Base-by-base conservation (phyloP, 2,888 invertebrate species). In the Cataglyphis albicans region DNA sequence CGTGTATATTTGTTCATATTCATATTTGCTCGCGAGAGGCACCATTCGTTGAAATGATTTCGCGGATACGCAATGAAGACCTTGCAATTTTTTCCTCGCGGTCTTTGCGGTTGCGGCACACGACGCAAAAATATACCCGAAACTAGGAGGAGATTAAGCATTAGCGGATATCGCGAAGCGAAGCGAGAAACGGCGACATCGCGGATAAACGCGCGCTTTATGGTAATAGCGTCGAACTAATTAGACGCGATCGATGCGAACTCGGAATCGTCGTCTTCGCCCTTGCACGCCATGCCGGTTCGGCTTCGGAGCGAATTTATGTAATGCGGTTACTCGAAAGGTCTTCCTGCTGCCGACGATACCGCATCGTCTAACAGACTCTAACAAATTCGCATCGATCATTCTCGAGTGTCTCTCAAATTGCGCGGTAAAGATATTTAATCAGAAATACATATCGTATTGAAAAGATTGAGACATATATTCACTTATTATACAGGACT, bases 1-100 rank as follows among this genome's bases (percentile, higher is more conserved):
- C 10, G 9, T 41, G 12, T 38, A 7, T 72, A 63, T 65, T 75
- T 64, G 41, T 12, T 29, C 38, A 15, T 52, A n/a, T 48, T 1
- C 25, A 25, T 25, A 25, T 25, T 25, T 25, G 25, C 25, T 25
- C 61, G 41, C 57, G 44, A 55, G 35, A 41, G 21, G 15, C 82
- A 65, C 82, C 86, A 84, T 89, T 88, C 85, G 84, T 82, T 52
- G 32, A 21, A 68, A 55, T 81, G 70, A 83, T 80, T 84, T 80
- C 35, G 67, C 78, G 78, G 81, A 25, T 44, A 48, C 29, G 15
- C 48, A 21, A 44, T 48, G 12, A 5, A 18, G 41, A 44, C 61
- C 65, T 52, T 25, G 64, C 35, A 67, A 80, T 81, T 73, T 86
- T 76, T 55, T 1, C 80, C 21, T 57, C 55, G 67, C 81, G 55